These are phyloP conservation scores for Cephalopachus bancanus DNA, from an alignment of 2,797 vertebrate genomes.

Conservation along the genomic window DNA sequence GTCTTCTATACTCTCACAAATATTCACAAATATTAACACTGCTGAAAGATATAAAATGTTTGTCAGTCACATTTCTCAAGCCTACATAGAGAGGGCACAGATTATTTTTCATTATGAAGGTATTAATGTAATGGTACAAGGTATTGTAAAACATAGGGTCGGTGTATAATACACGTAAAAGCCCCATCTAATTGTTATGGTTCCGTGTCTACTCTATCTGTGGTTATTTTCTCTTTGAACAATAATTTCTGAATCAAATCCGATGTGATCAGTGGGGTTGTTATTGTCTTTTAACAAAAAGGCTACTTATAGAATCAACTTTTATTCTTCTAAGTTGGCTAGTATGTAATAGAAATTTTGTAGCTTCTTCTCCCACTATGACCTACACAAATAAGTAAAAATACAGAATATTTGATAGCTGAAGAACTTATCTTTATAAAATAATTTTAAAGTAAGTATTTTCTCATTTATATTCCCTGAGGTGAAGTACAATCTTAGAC, in stretches of 20 bases:
- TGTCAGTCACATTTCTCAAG: background rate
- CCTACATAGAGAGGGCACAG: background rate
- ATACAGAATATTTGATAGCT: background rate
- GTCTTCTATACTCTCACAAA: background rate
- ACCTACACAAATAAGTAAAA: background rate
- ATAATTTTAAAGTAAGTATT: background rate
- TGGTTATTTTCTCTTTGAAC: background rate
- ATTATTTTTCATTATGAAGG: background rate
- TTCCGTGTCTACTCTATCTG: background rate
- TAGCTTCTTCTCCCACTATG: background rate
- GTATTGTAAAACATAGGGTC: background rate
- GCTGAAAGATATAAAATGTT: background rate
- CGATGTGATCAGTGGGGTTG: background rate
- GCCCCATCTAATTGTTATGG: background rate
- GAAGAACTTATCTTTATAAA: no score
- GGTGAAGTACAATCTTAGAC: background rate
- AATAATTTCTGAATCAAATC: background rate
- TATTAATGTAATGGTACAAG: background rate
- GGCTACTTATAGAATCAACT: background rate
- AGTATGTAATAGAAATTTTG: background rate
- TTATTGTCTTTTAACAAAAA: background rate
- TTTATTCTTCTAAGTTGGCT: background rate
- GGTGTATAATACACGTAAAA: fast-evolving
- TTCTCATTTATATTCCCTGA: background rate
- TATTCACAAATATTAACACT: background rate